Evolutionary conservation across 2,797 vertebrate genomes (phyloP), one percentile per base, ranked within the genome.

Genomic region (Loris lydekkerianus): DNA sequence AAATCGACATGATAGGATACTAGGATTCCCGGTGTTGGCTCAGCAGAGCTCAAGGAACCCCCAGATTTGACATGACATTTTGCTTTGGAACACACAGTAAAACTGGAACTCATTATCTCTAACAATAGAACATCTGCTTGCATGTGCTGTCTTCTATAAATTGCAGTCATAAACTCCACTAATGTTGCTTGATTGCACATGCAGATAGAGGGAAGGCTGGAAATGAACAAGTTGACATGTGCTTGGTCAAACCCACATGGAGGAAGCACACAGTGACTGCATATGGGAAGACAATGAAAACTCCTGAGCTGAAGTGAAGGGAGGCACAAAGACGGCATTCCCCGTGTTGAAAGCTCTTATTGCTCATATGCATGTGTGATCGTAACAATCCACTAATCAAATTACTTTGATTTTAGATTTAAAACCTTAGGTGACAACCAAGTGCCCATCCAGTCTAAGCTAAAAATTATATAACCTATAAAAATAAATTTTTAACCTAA

Each of bases 41-140:
- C 37, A 78, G 1, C 43, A 84, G 27, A 81, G 34, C 60, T 91
- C 83, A 94, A 97, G 82, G 89, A 94, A 96, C 81, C 75, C 75
- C 96, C 86, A 95, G 87, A 84, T 92, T 85, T 91, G 49, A 96
- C 49, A 96, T 93, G 95, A 95, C 46, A 95, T 53, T 94, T 89
- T 95, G 84, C 77, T 89, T 97, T 95, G 61, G 67, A 96, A 87
- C 72, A 97, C 37, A 92, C 97, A 97, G 31, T 85, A 95, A 89
- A 98, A 80, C 10, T 67, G n/a, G 15, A 85, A 69, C 11, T 85
- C 67, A 37, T 15, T 94, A 91, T 53, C 83, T 97, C 67, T 91
- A 94, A 77, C 5, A 63, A 86, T 76, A 87, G 60, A 29, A 25
- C 63, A 95, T 82, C 53, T 96, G 31, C 27, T 84, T 63, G 86